Base-by-base conservation (phyloP, 1,140 invertebrate genomes). In the Copidosoma floridanum region DNA sequence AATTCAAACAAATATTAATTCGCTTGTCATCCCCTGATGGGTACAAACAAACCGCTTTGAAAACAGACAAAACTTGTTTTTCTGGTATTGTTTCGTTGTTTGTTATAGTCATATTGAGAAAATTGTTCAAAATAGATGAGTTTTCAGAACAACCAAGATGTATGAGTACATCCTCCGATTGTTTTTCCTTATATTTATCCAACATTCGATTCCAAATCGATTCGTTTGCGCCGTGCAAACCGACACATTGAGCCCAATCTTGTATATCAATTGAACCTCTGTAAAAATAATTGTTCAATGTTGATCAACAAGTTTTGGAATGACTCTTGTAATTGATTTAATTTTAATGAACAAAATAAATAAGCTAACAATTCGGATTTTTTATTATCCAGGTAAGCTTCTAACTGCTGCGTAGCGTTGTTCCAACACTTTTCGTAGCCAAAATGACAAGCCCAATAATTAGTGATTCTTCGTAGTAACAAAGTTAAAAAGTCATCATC, bases 401-500 rank as follows among this genome's bases (percentile, higher is more conserved):
- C 57, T 20, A 70, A 43, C 56, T 69, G 60, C 11, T 38, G 20
- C 3, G 48, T 60, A 2, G 68, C 70, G 7, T 46, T 65, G 4
- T 51, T 56, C 12, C 43, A 65, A 16, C 71, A 74, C 12, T 58
- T 46, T 14, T 56, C 23, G 12, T 70, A 65, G 23, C 63, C 67
- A 27, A 70, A 63, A 12, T 29, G n/a, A 37, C 72, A 71, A 7
- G 67, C 67, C 55, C 65, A 68, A 35, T 57, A 26, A 47, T 72
- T 56, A 7, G 52, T 63, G 1, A 62, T 54, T 4, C 41, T n/a
- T 61, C 67, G 64, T 3, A 63, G 46, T 1, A 67, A 24, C 40
- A 58, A 63, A 0, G 57, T 61, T 3, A 64, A 21, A 21, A 64
- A 60, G 46, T 67, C 41, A 3, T 71, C 66, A 5, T 35, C 7